Base-by-base conservation (phyloP, 2,113 vertebrate species). In the Xenopus borealis region DNA sequence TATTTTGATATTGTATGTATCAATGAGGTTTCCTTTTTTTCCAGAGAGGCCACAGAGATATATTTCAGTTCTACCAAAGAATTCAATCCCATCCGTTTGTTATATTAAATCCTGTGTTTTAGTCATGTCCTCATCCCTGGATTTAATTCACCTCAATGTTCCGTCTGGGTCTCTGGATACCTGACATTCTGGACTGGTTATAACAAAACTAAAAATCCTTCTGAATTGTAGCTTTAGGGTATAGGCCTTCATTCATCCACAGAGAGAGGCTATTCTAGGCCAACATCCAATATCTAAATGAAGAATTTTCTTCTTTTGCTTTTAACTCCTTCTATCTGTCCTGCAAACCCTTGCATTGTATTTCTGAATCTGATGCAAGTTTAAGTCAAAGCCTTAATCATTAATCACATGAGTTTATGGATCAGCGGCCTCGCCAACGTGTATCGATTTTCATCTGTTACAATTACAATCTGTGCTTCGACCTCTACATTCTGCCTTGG, bases 211-310 rank as follows among this genome's bases (percentile, higher is more conserved):
- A 78, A 82, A 86, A 40, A 86, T 81, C 66, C 16, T 61, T 59
- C 80, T 84, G 79, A 82, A 85, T 64, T 80, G 80, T 85, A 44
- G 77, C 64, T 80, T 9, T 27, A 80, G 69, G 58, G 44, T 86
- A 88, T 83, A 85, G 87, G 14, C 47, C 47, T 82, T 80, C 82
- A 84, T 77, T 87, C 79, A 65, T 74, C 68, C 75, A 82, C 69
- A 80, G 67, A 82, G 33, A 50, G 47, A 50, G 47, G 12, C 47
- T 23, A 3, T 14, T 61, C 19, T 16, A 61, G 9, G 58, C 10
- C 8, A 58, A 58, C 55, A 18, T 17, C 33, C 3, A 40, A 6
- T 40, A 50, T 50, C 47, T 9, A 2, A 50, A 13, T 11, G 12
- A 11, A 27, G 19, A 20, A 61, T 27, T 23, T 23, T 20, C 19